Evolutionary conservation across 2,113 vertebrate genomes (phyloP).

Genomic region (Leucosticte australis): DNA sequence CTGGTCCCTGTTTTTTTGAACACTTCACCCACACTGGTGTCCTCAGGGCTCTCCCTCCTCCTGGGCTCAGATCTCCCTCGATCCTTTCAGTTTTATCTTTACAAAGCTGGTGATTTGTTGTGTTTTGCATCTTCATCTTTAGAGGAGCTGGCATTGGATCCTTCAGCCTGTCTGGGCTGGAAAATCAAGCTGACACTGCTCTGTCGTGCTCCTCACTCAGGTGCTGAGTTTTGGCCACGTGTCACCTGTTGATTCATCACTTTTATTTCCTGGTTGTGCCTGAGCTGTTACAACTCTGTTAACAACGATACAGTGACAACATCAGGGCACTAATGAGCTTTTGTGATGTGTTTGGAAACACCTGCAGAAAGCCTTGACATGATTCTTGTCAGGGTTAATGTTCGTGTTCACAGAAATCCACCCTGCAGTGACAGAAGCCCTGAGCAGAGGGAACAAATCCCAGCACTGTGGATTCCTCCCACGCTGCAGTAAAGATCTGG

Average conservation of each 20-base stretch:
- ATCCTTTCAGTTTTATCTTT: not conserved
- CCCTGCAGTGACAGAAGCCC: not conserved
- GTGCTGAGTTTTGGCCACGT: not conserved
- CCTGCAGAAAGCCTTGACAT: not conserved
- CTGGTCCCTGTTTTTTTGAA: not conserved
- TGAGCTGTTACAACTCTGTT: not conserved
- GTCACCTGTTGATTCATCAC: not conserved
- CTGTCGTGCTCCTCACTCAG: not conserved
- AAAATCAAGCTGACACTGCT: rapidly evolving
- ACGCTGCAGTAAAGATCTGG: rapidly evolving
- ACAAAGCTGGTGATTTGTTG: not conserved
- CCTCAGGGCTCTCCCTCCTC: not conserved
- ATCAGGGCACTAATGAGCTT: not conserved
- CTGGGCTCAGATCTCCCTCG: rapidly evolving
- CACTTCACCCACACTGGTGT: too few relatives aligned
- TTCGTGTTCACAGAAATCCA: not conserved
- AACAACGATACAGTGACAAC: not conserved
- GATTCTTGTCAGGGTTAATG: not conserved
- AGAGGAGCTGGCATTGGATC: not conserved
- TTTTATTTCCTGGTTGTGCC: not conserved
- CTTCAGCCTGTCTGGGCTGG: not conserved
- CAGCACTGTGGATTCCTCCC: not conserved
- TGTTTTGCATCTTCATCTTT: not conserved
- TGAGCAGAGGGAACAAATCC: not conserved
- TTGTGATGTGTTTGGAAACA: not conserved